A percentile compares a stretch with the other conserved stretches of the same genome.
These are phyloP conservation scores for Poecilia wingei DNA, from an alignment of 2,797 vertebrate genomes.

Conservation along the genomic window DNA sequence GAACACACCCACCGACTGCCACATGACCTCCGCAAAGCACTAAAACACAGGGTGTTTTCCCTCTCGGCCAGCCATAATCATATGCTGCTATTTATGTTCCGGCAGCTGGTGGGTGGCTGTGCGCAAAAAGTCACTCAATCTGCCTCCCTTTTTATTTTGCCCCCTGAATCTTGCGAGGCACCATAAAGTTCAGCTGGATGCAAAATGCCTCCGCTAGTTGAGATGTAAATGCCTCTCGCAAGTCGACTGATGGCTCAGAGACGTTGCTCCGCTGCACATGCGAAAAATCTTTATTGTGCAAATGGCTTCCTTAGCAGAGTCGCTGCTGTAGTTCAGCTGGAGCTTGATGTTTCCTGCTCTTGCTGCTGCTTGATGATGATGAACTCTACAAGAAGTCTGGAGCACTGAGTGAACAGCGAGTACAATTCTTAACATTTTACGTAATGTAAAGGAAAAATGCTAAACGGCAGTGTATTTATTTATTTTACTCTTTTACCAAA, in stretches of 20 bases:
- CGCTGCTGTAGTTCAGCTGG: slow-evolving; percentile 10
- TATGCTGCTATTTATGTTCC: slow-evolving; percentile 84
- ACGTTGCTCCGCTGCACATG: slow-evolving; percentile 32
- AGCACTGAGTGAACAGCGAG: slow-evolving; percentile 19
- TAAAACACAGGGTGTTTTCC: slow-evolving; percentile 87
- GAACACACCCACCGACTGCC: slow-evolving; percentile 81
- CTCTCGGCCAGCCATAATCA: slow-evolving; percentile 81
- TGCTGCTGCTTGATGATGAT: slow-evolving; percentile 15
- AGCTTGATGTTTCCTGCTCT: slow-evolving; percentile 18
- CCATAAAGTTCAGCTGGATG: slow-evolving; percentile 65
- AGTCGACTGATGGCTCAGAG: slow-evolving; percentile 45
- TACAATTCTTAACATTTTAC: neutral
- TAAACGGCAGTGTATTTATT: neutral
- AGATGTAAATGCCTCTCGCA: slow-evolving; percentile 66
- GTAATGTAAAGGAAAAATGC: neutral
- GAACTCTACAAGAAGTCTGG: slow-evolving; percentile 24
- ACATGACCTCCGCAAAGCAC: slow-evolving; percentile 80
- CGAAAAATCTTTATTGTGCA: slow-evolving; percentile 36
- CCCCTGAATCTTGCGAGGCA: slow-evolving; percentile 69
- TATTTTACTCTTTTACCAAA: slow-evolving; percentile 9
- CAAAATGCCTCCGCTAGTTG: slow-evolving; percentile 59
- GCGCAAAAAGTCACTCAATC: slow-evolving; percentile 77
- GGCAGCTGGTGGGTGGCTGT: slow-evolving; percentile 83
- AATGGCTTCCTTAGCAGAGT: slow-evolving; percentile 21
- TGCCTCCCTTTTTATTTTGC: slow-evolving; percentile 72